These are phyloP conservation scores for Zosterops japonicus DNA, from an alignment of 2,113 vertebrate species.

Conservation along the genomic window DNA sequence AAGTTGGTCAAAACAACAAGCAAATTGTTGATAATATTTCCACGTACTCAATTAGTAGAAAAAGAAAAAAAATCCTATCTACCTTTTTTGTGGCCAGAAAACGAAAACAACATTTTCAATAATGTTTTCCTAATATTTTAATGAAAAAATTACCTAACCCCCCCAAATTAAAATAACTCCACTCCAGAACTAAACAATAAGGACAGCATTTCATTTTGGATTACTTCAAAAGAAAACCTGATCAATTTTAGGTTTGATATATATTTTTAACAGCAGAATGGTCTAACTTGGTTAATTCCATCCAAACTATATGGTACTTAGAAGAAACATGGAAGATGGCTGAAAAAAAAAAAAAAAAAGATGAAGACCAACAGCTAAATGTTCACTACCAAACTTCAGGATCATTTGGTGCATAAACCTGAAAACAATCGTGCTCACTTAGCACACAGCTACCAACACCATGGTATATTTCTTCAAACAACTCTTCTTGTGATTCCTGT, in stretches of 20 bases:
- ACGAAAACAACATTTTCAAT: neutral
- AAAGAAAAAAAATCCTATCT: neutral
- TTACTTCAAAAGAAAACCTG: neutral
- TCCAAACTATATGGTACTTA: neutral
- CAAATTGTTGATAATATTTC: neutral
- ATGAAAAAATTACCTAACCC: neutral
- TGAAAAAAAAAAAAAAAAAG: fast-evolving
- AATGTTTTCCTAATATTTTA: neutral
- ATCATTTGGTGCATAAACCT: neutral
- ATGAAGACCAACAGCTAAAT: neutral
- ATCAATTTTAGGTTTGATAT: neutral
- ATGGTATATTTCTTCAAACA: neutral
- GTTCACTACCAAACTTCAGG: neutral
- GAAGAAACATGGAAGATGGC: neutral
- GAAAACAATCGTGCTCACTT: neutral
- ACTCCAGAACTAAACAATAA: neutral
- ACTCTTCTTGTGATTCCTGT: neutral
- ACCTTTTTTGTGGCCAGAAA: neutral
- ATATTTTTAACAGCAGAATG: neutral
- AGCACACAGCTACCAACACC: neutral
- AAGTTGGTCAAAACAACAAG: neutral
- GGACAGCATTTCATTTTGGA: neutral
- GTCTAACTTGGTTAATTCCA: neutral
- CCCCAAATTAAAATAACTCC: neutral
- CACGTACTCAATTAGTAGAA: fast-evolving